Evolutionary conservation across 2,113 vertebrate species (phyloP).

Genomic region (Mustela lutreola): DNA sequence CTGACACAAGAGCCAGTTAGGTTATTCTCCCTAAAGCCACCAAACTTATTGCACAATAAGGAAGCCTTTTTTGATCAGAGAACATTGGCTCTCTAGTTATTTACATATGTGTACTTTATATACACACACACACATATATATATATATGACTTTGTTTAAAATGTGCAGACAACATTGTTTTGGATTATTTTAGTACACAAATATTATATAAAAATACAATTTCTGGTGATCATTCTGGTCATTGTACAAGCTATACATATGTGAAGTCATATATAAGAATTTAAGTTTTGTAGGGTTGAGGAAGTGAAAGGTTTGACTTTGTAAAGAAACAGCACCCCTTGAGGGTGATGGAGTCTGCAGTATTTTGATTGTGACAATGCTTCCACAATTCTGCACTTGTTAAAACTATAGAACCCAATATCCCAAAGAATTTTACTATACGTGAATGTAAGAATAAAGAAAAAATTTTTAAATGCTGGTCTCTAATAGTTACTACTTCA

Average conservation of each 20-base stretch:
- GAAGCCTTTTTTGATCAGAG: background rate
- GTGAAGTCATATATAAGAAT: background rate
- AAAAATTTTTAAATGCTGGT: background rate
- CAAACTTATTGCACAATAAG: background rate
- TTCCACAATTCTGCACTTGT: background rate
- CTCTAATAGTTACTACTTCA: background rate
- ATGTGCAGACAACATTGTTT: background rate
- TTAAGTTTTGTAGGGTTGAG: background rate
- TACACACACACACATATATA: fast-evolving
- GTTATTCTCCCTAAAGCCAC: background rate
- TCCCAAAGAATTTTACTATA: background rate
- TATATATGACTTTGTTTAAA: background rate
- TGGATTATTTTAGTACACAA: background rate
- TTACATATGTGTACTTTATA: background rate
- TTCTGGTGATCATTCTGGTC: background rate
- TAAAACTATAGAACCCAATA: background rate
- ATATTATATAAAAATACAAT: background rate
- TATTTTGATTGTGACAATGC: background rate
- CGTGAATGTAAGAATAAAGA: background rate
- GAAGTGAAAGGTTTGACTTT: background rate
- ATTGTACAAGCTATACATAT: background rate
- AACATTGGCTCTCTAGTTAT: background rate
- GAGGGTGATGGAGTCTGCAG: background rate
- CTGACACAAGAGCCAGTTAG: background rate
- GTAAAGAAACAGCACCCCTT: background rate